Evolutionary conservation across 2,888 invertebrate genomes (phyloP).

Genomic region (Archaeoteleia sp.): DNA sequence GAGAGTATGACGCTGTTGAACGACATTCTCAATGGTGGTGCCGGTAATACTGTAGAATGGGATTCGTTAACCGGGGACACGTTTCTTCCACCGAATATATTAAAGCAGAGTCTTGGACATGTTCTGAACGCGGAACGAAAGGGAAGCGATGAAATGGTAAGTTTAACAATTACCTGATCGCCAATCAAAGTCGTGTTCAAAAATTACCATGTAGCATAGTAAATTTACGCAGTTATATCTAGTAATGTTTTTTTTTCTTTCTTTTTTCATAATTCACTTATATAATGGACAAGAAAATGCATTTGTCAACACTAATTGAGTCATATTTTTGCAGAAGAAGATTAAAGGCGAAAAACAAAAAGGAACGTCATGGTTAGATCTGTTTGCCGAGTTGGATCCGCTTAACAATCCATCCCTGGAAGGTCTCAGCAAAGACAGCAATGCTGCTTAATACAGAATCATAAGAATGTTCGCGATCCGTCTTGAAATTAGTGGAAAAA

Average conservation of each 20-base stretch:
- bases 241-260: slow-evolving; percentile 1
- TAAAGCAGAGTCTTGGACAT: slow-evolving; percentile 70
- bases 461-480: slow-evolving; percentile 11
- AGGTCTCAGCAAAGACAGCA: slow-evolving; percentile 63
- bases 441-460: slow-evolving; percentile 65
- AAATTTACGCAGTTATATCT: not conserved
- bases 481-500: slow-evolving; percentile 25
- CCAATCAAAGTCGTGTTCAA: no score
- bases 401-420: slow-evolving; percentile 86
- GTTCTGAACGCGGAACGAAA: slow-evolving; percentile 48
- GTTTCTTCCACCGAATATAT: slow-evolving; percentile 68
- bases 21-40: slow-evolving; percentile 63
- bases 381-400: slow-evolving; percentile 95
- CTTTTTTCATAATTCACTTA: not conserved
- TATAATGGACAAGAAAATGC: slow-evolving; percentile 1
- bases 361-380: slow-evolving; percentile 86
- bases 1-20: slow-evolving; percentile 67
- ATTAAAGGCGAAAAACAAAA: slow-evolving; percentile 71
- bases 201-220: no score
- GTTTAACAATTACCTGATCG: slow-evolving; percentile 25
- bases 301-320: slow-evolving; percentile 1
- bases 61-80: slow-evolving; percentile 65
- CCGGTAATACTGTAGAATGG: slow-evolving; percentile 60
- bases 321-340: slow-evolving; percentile 58
- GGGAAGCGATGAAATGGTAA: slow-evolving; percentile 55